These are phyloP conservation scores for Gastrophysa polygoni DNA, from an alignment of 2,888 invertebrate species.

Conservation along the genomic window DNA sequence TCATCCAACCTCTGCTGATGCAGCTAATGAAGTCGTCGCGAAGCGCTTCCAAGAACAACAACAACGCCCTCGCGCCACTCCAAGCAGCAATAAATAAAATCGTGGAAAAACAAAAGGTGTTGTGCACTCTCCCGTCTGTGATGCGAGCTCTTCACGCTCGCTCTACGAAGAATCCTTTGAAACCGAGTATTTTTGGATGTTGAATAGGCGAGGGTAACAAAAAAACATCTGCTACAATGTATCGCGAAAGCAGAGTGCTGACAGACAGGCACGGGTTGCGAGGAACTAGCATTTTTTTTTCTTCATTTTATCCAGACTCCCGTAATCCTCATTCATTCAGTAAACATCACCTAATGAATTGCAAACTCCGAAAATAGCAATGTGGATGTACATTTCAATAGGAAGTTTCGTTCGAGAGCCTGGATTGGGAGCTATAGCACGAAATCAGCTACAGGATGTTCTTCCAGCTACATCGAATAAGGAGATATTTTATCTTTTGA, in stretches of 20 bases:
- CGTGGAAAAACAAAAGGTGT: slow-evolving; percentile 8
- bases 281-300: background rate
- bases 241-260: background rate
- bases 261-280: background rate
- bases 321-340: background rate
- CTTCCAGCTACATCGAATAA: no score
- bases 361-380: background rate
- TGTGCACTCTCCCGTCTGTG: background rate
- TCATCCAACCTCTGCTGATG: slow-evolving; percentile 6
- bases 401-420: background rate
- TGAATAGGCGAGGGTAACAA: slow-evolving; percentile 8
- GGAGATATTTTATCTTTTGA: no score
- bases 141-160: slow-evolving; percentile 14
- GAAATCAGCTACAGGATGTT: no score
- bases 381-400: background rate
- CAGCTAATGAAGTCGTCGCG: slow-evolving; percentile 11
- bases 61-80: slow-evolving; percentile 1
- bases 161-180: slow-evolving; percentile 22
- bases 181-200: slow-evolving; percentile 22
- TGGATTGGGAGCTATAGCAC: no score
- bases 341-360: background rate
- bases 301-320: background rate
- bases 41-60: slow-evolving; percentile 6
- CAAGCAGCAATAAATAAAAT: slow-evolving; percentile 13
- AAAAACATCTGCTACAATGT: slow-evolving; percentile 12